Conservation (phyloP, 2,888 invertebrate genomes). For the Lepidocyrtinus sp. region DNA sequence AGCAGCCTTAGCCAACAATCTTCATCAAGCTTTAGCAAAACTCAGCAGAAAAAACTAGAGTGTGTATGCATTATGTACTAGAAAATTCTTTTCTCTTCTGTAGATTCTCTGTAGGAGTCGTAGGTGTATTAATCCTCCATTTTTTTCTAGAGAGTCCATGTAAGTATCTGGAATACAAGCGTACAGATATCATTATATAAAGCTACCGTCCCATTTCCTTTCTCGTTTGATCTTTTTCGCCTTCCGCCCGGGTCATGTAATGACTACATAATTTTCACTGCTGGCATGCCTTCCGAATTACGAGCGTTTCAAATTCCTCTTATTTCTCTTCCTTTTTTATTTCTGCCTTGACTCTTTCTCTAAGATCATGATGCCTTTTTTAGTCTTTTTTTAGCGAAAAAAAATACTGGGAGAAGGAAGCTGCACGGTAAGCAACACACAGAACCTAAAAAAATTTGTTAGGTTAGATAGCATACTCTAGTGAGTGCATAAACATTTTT, state of each 20-base stretch:
- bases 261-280: conserved; percentile 64
- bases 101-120: background rate
- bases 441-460: background rate
- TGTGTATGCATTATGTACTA: conserved; percentile 2
- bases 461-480: conserved; percentile 11
- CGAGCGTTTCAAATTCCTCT: conserved; percentile 36
- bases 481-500: conserved; percentile 10
- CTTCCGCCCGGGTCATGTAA: conserved; percentile 59
- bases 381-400: background rate
- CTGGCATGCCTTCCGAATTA: conserved; percentile 61
- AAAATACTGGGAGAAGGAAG: background rate
- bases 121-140: conserved; percentile 8
- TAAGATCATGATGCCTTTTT: conserved; percentile 33
- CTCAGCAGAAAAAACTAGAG: conserved; percentile 14
- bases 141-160: conserved; percentile 14
- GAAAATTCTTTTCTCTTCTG: too few species aligned
- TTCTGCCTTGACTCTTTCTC: conserved; percentile 16
- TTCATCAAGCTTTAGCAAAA: conserved; percentile 13
- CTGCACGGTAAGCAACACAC: conserved; percentile 4
- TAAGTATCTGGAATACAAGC: background rate
- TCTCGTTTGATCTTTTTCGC: conserved; percentile 57
- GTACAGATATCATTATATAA: conserved; percentile 13
- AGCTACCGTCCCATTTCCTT: conserved; percentile 55
- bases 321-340: conserved; percentile 17
- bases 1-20: conserved; percentile 8